A percentile compares a stretch with the other conserved stretches of the same genome.
These are phyloP conservation scores for Phania funesta DNA, from an alignment of 2,888 invertebrate genomes.

Conservation along the genomic window DNA sequence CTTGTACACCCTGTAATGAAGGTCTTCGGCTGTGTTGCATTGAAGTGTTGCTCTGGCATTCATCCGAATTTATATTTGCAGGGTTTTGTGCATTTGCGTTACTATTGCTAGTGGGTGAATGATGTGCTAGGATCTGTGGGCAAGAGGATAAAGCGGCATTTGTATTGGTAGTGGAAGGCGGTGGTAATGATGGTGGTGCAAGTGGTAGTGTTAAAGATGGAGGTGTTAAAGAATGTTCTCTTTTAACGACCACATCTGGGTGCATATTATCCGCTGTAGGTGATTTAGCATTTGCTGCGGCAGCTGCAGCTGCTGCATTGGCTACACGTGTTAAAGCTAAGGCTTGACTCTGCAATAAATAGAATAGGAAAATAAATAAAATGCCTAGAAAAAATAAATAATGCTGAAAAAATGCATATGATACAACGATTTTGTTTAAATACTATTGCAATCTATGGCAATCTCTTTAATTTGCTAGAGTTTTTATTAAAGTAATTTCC, in stretches of 20 bases:
- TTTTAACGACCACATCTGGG: slow-evolving; percentile 77
- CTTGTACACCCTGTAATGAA: slow-evolving; percentile 77
- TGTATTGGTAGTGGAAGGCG: slow-evolving; percentile 25
- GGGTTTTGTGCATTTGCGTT: slow-evolving; percentile 38
- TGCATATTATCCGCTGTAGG: slow-evolving; percentile 78
- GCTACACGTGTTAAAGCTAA: slow-evolving; percentile 83
- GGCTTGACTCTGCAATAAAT: slow-evolving; percentile 84
- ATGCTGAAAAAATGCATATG: slow-evolving; percentile 25
- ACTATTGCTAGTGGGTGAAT: slow-evolving; percentile 50
- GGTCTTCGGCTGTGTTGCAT: slow-evolving; percentile 70
- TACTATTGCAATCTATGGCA: not conserved
- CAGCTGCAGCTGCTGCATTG: slow-evolving; percentile 76
- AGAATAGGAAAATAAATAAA: slow-evolving; percentile 18
- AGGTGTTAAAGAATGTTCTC: slow-evolving; percentile 78
- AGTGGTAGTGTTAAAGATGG: slow-evolving; percentile 72
- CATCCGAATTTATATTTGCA: slow-evolving; percentile 51
- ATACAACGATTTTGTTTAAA: too few species aligned
- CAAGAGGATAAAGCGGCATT: slow-evolving; percentile 42
- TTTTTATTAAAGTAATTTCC: slow-evolving; percentile 21
- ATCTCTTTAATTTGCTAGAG: not conserved
- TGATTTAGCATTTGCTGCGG: slow-evolving; percentile 78
- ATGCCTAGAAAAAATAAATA: not conserved
- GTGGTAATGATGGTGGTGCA: slow-evolving; percentile 33
- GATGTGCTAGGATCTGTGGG: slow-evolving; percentile 24
- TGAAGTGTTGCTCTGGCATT: slow-evolving; percentile 37